These are phyloP conservation scores for Catharus fuscescens DNA, from an alignment of 2,113 vertebrate species.

Conservation along the genomic window DNA sequence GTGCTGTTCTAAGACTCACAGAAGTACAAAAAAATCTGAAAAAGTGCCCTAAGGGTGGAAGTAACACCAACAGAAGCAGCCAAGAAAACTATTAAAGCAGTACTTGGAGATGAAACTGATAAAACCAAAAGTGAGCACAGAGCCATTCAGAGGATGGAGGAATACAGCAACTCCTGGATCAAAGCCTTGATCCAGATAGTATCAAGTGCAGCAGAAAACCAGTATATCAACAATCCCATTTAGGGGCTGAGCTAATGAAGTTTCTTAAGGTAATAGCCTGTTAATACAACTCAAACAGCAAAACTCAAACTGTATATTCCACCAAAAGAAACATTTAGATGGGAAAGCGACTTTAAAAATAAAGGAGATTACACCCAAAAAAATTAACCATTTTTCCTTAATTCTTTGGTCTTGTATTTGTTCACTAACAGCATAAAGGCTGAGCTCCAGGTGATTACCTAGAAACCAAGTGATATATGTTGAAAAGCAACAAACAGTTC, in stretches of 20 bases:
- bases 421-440: background rate
- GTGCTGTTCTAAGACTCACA: background rate
- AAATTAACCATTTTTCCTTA: background rate
- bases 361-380: background rate
- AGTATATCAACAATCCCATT: background rate
- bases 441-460: background rate
- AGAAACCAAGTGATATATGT: background rate
- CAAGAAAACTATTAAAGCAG: slow-evolving; percentile 1
- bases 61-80: background rate
- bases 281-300: background rate
- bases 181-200: background rate
- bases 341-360: background rate
- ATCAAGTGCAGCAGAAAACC: background rate
- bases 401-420: background rate
- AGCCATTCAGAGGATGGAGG: background rate
- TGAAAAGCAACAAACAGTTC: background rate
- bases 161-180: background rate
- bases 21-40: background rate
- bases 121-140: background rate
- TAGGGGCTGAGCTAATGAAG: background rate
- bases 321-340: background rate
- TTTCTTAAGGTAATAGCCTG: background rate
- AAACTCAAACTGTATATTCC: background rate
- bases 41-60: background rate
- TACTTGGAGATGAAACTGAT: background rate